Base-by-base conservation (phyloP, 2,888 invertebrate genomes). In the Autographa pulchrina region DNA sequence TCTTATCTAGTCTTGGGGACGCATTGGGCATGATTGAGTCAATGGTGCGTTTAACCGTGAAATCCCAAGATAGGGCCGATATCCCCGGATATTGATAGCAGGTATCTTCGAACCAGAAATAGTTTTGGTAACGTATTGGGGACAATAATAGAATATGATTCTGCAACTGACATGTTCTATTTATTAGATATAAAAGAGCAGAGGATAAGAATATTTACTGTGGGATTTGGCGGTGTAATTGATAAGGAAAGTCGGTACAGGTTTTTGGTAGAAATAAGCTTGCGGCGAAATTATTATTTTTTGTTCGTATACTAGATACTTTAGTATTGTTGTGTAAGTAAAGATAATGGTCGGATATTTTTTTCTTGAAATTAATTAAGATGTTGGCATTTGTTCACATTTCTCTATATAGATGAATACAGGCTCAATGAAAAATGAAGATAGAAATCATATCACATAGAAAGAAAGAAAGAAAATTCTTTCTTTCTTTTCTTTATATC, bases 11-110 rank as follows among this genome's bases (percentile, higher is more conserved):
- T 89, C 81, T 87, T 86, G 88, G 90, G 90, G 90, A 91, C 64
- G 74, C 87, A 89, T 89, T 84, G 89, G 89, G 89, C 89, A 91
- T 91, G 92, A 92, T 91, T 90, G 91, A 91, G 78, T 88, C 92
- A 95, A 92, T 93, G 91, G 92, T 92, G 94, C 95, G 90, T 92
- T 90, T 93, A 93, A 92, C 93, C 94, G 94, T 96, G 94, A 95
- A 95, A 94, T 93, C 91, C 90, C 84, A 85, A 92, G 95, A 95
- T 95, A 95, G 88, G 90, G 81, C 85, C 88, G 90, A 90, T 91
- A 92, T 91, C 88, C 89, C 90, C 91, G 90, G 92, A 92, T 92
- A 93, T 93, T 92, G 94, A 95, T 94, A 94, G 91, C 93, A 93
- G 92, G 92, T 93, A 93, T 92, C 88, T 89, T 86, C 78, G 84